A percentile compares a stretch with the other conserved stretches of the same genome.
Evolutionary conservation across 2,113 vertebrate species (phyloP).

Genomic region (Butastur rufipennis): DNA sequence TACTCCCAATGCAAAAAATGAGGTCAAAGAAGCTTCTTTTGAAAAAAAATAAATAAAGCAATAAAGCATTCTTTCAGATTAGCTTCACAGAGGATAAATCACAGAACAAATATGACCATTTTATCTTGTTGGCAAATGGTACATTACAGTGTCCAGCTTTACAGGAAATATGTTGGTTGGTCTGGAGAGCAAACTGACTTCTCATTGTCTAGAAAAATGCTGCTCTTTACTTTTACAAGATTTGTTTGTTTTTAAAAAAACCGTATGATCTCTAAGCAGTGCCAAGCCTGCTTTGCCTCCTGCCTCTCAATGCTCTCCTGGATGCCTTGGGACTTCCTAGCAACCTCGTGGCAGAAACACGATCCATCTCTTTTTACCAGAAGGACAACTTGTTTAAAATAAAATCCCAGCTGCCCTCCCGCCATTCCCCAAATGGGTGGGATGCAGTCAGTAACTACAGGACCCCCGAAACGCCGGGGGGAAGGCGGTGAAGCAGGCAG

Average conservation of each 20-base stretch:
- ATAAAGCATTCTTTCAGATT: constrained; percentile 48
- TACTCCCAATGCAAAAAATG: not conserved
- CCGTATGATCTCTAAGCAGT: not conserved
- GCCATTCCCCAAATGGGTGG: not conserved
- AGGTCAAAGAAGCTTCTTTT: constrained; percentile 41
- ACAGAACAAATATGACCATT: constrained; percentile 13
- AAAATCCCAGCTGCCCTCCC: not conserved
- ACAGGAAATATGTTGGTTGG: not conserved
- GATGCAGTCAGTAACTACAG: rapidly evolving
- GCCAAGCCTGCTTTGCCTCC: constrained; percentile 8
- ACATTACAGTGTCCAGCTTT: not conserved
- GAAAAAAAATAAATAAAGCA: constrained; percentile 62
- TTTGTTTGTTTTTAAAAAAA: constrained; percentile 18
- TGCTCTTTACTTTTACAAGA: not conserved
- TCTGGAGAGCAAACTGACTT: not conserved
- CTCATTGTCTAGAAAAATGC: constrained; percentile 14
- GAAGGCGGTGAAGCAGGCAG: not conserved
- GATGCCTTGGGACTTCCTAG: constrained; percentile 6
- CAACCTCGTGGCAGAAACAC: not conserved
- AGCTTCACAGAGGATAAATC: constrained; percentile 49
- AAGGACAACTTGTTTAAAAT: not conserved
- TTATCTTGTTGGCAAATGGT: constrained; percentile 38
- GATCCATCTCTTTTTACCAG: not conserved
- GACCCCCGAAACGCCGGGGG: rapidly evolving
- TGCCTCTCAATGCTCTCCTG: not conserved